phyloP scores from a whole-genome alignment of 1,140 invertebrate genomes.

The Neelides sp. region DNA sequence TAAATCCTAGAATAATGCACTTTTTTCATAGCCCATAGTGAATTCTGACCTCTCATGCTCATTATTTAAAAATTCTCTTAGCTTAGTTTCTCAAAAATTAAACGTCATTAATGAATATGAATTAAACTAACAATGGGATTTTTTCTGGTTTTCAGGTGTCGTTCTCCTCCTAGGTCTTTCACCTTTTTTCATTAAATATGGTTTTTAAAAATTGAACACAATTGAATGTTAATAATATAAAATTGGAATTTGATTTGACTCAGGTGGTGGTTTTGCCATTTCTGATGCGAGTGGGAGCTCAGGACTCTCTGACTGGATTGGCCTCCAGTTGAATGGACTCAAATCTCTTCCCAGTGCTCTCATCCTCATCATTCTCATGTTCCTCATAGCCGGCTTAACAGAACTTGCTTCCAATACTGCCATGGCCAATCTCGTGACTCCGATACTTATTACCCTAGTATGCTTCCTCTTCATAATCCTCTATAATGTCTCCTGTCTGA shows the following conservation, averaged over 20 bases:
- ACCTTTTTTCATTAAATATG: no score
- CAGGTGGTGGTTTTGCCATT: conserved; percentile 71
- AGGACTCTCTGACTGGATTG: conserved; percentile 59
- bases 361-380: conserved; percentile 35
- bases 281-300: conserved; percentile 65
- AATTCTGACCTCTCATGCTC: no score
- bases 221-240: not conserved
- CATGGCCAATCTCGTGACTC: conserved; percentile 65
- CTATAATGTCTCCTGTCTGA: no score
- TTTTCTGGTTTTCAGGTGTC: no score
- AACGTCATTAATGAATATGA: no score
- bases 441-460: conserved; percentile 65
- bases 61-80: no score
- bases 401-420: conserved; percentile 82
- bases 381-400: conserved; percentile 48
- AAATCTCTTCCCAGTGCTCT: conserved; percentile 32
- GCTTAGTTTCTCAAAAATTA: no score
- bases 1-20: not conserved
- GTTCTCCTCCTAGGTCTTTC: no score
- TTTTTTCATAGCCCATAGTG: no score
- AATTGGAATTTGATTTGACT: conserved; percentile 2
- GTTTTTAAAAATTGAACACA: no score
- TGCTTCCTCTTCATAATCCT: no score
- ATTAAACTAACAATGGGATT: no score
- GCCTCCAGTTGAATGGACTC: conserved; percentile 42